Conservation (phyloP, 2,888 invertebrate genomes). For the Eudasyphora cyanicolor region DNA sequence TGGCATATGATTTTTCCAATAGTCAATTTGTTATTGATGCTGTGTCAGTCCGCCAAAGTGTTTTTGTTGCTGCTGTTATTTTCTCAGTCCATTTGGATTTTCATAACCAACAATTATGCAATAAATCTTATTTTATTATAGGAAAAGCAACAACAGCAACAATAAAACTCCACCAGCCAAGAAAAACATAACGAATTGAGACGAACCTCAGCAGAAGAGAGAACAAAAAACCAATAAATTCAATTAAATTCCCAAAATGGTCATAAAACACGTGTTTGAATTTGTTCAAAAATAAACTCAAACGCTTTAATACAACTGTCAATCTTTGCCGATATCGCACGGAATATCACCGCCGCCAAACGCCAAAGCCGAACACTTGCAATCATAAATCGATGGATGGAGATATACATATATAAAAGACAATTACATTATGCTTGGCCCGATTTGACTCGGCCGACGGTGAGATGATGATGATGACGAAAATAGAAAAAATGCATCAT, state of each 20-base stretch:
- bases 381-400: constrained; percentile 54
- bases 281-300: constrained; percentile 45
- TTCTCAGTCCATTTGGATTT: constrained; percentile 36
- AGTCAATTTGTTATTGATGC: constrained; percentile 22
- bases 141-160: constrained; percentile 6
- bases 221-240: constrained; percentile 50
- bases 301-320: constrained; percentile 58
- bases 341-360: constrained; percentile 35
- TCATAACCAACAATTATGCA: constrained; percentile 61
- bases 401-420: constrained; percentile 25
- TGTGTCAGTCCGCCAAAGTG: not conserved
- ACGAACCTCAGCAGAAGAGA: constrained; percentile 3
- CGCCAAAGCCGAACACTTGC: constrained; percentile 37
- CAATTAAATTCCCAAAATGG: constrained; percentile 59
- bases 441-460: no score
- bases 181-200: not conserved
- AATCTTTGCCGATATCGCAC: no score
- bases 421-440: constrained; percentile 26
- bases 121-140: constrained; percentile 59
- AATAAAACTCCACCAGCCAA: no score
- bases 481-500: constrained; percentile 43
- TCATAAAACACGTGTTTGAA: constrained; percentile 63
- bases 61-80: constrained; percentile 24
- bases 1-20: constrained; percentile 11
- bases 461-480: constrained; percentile 3